Evolutionary conservation across 2,888 invertebrate species (phyloP), one percentile per base, ranked within the genome.

Genomic region (Teleiodes luculella): DNA sequence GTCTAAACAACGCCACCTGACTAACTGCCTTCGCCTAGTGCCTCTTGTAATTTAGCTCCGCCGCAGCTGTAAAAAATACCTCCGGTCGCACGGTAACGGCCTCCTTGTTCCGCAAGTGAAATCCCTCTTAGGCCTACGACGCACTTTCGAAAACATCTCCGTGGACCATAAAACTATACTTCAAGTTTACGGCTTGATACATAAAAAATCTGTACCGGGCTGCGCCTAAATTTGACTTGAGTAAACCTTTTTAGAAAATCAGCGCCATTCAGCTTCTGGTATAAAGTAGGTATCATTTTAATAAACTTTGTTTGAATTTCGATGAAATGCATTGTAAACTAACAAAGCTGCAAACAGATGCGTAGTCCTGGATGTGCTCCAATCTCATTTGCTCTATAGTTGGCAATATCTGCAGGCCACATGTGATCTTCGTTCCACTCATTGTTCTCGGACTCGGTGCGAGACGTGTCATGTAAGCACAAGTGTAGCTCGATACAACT

Each of bases 1-100:
- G 74, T 80, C 82, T 80, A 84, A 85, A 80, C 84, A 83, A 72
- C 73, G 66, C 67, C 74, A 82, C 78, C 83, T 84, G 78, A 78
- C 76, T 78, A 72, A 77, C 72, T 72, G 62, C 59, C 41, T 18
- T 10, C 41, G 14, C 28, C 36, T 28, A 28, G 28, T 37, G 28
- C 30, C 47, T 13, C 43, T 33, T 36, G 52, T 49, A 43, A 52
- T 53, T 52, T 48, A 56, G 18, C 47, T 43, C 41, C 36, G 24
- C 49, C 51, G 41, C 43, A 54, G 36, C 48, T 47, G 47, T 39
- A 47, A 46, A 53, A 28, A 41, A 31, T 31, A 31, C 51, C 51
- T 36, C 24, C 18, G 52, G 11, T 24, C 24, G 24, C 43, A 24
- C 16, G 20, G 45, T 53, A 50, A 56, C 52, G 57, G 56, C 60